Evolutionary conservation across 1,140 invertebrate genomes (phyloP), one percentile per base, ranked within the genome.

Genomic region (Chrysopa pallens): DNA sequence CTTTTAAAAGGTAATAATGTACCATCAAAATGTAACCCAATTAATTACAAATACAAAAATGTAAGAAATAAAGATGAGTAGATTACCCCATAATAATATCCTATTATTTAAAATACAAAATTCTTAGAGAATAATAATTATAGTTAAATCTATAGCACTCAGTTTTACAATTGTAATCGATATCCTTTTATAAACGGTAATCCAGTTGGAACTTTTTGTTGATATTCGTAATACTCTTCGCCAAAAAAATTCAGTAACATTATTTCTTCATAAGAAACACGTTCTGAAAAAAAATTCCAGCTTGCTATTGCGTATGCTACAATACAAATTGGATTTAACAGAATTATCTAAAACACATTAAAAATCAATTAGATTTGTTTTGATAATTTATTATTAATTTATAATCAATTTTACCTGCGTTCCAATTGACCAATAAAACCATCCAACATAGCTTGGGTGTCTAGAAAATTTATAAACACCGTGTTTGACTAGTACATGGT

Each of bases 341-440:
- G 66, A 40, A 92, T 75, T 11, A 94, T 54, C 83, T 89, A 66
- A 43, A 72, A 71, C 36, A 47, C 50, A 52, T 38, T 38, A 50
- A 38, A 41, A 39, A 40, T 27, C 27, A 27, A 23, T 31, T n/a
- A 36, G 27, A 6, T 23, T 9, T 43, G 12, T 43, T 8, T 23
- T 23, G 5, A 23, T 23, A 23, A 23, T 43, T 33, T 40, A 45
- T 39, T 28, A 36, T 27, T 35, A 42, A 40, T 36, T 31, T 40
- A 6, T 39, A 38, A 33, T 39, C 33, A 46, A 27, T 45, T 50
- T 47, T 61, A 93, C 79, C 75, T 98, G 95, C 27, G 94, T 98
- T 9, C 93, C 94, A 46, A 98, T 74, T 7, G 88, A 88, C 94
- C 95, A 99, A 63, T 86, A 90, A 69, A 98, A 97, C 95, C 95